Percentiles rank a stretch among this genome's conserved stretches.
Conservation (phyloP, 2,113 vertebrate genomes). For the Cichladusa arquata region DNA sequence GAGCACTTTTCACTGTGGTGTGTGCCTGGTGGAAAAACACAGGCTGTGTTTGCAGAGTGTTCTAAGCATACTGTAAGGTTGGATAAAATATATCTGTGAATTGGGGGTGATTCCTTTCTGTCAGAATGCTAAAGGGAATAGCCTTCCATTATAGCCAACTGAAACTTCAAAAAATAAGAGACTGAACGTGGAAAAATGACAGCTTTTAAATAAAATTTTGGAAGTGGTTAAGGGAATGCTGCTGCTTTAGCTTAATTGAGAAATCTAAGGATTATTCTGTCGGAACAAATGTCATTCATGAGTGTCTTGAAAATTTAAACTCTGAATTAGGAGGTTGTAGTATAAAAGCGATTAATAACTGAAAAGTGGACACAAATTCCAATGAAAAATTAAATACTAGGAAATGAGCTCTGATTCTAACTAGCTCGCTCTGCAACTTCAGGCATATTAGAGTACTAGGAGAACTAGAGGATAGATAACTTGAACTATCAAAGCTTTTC, state of each 20-base stretch:
- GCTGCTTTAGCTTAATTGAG: not conserved
- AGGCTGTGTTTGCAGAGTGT: rapidly evolving
- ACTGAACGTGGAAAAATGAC: not conserved
- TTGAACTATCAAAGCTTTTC: not conserved
- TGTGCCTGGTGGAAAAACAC: not conserved
- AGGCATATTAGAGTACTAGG: not conserved
- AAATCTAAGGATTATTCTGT: not conserved
- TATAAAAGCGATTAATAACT: not conserved
- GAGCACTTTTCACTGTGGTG: rapidly evolving
- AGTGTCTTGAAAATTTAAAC: not conserved
- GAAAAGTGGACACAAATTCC: not conserved
- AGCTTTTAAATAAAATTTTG: not conserved
- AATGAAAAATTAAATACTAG: not conserved
- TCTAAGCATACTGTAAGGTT: not conserved
- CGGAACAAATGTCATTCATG: not conserved
- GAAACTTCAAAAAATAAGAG: not conserved
- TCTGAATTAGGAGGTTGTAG: not conserved
- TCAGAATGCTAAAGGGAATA: not conserved
- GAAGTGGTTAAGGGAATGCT: not conserved
- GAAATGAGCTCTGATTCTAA: not conserved
- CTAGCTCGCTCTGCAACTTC: not conserved
- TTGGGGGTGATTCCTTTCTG: not conserved
- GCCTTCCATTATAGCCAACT: not conserved
- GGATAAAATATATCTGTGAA: rapidly evolving
- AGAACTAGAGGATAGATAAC: not conserved